Conservation (phyloP, 2,888 invertebrate species). For the Sturmia bella region DNA sequence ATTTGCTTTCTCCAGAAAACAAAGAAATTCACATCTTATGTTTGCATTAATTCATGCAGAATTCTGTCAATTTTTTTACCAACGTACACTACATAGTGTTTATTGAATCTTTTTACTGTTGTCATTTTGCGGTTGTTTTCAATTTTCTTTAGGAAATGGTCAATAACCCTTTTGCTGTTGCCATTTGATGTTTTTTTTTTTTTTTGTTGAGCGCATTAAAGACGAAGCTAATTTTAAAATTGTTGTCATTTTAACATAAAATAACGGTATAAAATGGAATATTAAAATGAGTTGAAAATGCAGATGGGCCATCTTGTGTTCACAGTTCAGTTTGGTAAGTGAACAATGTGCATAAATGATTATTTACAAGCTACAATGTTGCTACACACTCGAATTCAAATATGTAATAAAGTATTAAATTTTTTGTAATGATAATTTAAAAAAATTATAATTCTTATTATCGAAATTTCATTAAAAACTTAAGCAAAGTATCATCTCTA, state of each 20-base stretch:
- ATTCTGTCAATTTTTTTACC: neutral
- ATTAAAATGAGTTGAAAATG: constrained; percentile 44
- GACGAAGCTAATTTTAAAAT: neutral
- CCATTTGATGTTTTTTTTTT: neutral
- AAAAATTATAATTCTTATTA: too few relatives aligned
- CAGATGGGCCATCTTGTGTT: neutral
- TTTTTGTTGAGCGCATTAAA: constrained; percentile 16
- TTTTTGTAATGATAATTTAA: too few relatives aligned
- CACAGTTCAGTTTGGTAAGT: neutral
- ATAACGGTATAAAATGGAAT: constrained; percentile 57
- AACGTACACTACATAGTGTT: neutral
- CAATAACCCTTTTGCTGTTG: constrained; percentile 43
- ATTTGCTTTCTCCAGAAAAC: neutral
- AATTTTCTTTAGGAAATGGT: constrained; percentile 17
- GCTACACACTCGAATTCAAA: constrained; percentile 44
- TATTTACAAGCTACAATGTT: neutral
- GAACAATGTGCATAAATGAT: neutral
- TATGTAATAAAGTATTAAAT: constrained; percentile 9
- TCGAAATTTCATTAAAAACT: too few relatives aligned
- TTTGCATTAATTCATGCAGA: constrained; percentile 57
- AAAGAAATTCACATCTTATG: constrained; percentile 26
- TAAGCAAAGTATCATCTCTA: too few relatives aligned
- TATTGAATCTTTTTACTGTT: constrained; percentile 12
- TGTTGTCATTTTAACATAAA: constrained; percentile 45
- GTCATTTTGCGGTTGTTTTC: constrained; percentile 4